Base-by-base conservation (phyloP, 2,113 vertebrate genomes). In the Motacilla alba region DNA sequence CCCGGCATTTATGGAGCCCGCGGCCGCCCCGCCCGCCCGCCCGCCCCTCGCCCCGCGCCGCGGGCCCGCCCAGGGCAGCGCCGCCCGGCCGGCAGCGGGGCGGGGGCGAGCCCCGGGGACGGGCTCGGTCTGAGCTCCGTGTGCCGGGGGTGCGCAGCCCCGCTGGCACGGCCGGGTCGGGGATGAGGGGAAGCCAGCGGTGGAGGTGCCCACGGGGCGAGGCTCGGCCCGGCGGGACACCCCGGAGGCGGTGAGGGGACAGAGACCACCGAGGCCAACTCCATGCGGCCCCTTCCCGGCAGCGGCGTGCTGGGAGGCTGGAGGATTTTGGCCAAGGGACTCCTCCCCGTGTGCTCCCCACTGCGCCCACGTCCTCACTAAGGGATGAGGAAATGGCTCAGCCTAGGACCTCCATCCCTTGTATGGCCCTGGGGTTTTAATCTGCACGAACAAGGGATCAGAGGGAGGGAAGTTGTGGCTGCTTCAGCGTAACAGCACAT, bases 291-390 rank as follows among this genome's bases (percentile, higher is more conserved):
- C 50, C 33, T 68, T 46, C 9, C 35, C 26, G 23, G 39, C 18
- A 12, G 15, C 1, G 4, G 27, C 5, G 2, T 1, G 28, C 23
- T 6, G 31, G 46, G 46, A 74, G 31, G 6, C 1, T 1, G 1
- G 11, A 26, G n/a, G 16, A 6, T 63, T 72, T 55, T 0, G 10
- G 53, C 47, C 18, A 1, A 62, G 41, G 31, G 59, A 2, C 44
- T 10, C 9, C 8, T 60, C 22, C 37, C 17, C 3, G 1, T 10
- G 0, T 0, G 3, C 59, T 72, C 30, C 44, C 31, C 4, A 0
- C 33, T 11, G 66, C n/a, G 1, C 46, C 31, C 53, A 3, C 0
- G 1, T 41, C 15, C 31, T 21, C 66, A 3, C 22, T 4, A 3
- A 33, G 13, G 47, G 47, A 7, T 4, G 3, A 21, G 44, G 59